Base-by-base conservation (phyloP, 1,140 invertebrate species). In the Drosophila tsacasi region DNA sequence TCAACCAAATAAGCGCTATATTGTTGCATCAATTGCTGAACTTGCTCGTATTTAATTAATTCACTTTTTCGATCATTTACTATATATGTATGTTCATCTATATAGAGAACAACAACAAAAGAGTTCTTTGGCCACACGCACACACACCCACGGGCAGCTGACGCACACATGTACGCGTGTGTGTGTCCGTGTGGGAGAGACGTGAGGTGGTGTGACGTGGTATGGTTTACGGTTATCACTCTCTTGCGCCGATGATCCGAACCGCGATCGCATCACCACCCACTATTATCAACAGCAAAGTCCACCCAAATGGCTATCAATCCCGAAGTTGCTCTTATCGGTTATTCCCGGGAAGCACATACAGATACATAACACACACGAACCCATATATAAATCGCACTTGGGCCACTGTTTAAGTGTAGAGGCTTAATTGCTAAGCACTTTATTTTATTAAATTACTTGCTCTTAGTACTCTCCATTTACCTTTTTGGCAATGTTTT, bases 401-500 rank as follows among this genome's bases (percentile, higher is more conserved):
- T 47, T 37, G 2, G 2, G 13, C 8, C n/a, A 23, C 21, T 42
- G n/a, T 25, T 37, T n/a, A n/a, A 23, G 13, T 19, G 5, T 32
- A 27, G 27, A 37, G 9, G n/a, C n/a, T 30, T 27, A 21, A 23
- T 68, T 68, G 21, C 4, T 12, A 23, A 10, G 27, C 15, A 66
- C 47, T 50, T 12, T 9, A 13, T 39, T 39, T 57, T 9, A 57
- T 39, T 39, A 25, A 57, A 7, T n/a, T 9, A 39, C 9, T 17
- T 3, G 21, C 6, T 25, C n/a, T 39, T 21, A 2, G 4, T 27
- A 63, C 42, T 40, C 64, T 63, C 67, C 58, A 77, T 69, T 77
- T 77, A 77, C 75, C 75, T 77, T 67, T 77, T 77, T 77, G 73
- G 75, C 75, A 77, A 77, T 77, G 75, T 77, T 77, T 77, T 77